Evolutionary conservation across 2,888 invertebrate genomes (phyloP).

Genomic region (Hanleya hanleyi): DNA sequence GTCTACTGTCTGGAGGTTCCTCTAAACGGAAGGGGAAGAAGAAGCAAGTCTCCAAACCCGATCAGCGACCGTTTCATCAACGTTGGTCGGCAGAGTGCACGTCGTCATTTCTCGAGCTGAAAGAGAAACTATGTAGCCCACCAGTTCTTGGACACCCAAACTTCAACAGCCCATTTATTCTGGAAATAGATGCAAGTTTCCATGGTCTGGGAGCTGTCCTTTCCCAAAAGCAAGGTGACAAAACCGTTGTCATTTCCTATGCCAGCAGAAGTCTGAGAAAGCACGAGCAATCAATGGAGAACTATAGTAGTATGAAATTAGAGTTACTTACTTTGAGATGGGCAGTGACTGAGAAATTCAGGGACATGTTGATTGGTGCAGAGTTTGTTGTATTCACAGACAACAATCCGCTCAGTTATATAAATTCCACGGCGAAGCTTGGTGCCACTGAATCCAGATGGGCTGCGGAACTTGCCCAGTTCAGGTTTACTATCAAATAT

Average conservation of each 20-base stretch:
- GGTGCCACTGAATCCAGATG: not conserved
- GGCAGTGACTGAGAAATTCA: slow-evolving; percentile 6
- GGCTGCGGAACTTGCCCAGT: not conserved
- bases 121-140: not conserved
- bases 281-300: slow-evolving; percentile 1
- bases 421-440: not conserved
- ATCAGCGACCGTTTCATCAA: too few species aligned
- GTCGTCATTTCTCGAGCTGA: too few species aligned
- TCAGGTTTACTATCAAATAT: not conserved
- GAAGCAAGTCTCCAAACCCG: too few species aligned
- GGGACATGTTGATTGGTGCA: not conserved
- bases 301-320: slow-evolving; percentile 27
- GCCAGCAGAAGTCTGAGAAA: slow-evolving; percentile 16
- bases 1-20: not conserved
- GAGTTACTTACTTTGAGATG: slow-evolving; percentile 22
- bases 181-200: not conserved
- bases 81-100: too few species aligned
- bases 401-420: not conserved
- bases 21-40: too few species aligned
- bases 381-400: not conserved
- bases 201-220: not conserved
- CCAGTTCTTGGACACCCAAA: not conserved
- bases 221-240: slow-evolving; percentile 16
- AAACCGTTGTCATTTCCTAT: slow-evolving; percentile 16
- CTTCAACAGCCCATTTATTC: not conserved